Conservation (phyloP, 1,140 invertebrate genomes). For the Pinna nobilis region DNA sequence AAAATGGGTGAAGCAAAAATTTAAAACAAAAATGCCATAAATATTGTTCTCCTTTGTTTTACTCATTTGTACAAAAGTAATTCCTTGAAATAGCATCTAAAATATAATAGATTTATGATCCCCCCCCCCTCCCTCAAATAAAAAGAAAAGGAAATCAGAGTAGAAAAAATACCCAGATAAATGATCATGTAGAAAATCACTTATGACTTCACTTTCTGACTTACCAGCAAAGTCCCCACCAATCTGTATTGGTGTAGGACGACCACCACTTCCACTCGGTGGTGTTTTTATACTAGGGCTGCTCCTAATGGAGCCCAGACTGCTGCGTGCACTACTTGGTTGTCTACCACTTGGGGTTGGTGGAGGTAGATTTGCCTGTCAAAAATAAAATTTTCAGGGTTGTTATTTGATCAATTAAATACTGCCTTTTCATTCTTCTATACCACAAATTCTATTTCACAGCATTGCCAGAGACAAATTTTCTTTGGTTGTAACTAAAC, state of each 20-base stretch:
- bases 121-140: not conserved
- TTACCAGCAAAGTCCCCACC: conserved; percentile 58
- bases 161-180: not conserved
- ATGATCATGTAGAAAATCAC: not conserved
- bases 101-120: not conserved
- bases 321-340: conserved; percentile 64
- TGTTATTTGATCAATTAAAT: too few relatives aligned
- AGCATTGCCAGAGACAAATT: too few relatives aligned
- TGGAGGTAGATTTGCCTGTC: conserved; percentile 63
- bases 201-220: not conserved
- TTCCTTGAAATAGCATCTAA: not conserved
- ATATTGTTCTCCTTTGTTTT: not conserved
- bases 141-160: not conserved
- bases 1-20: not conserved
- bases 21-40: not conserved
- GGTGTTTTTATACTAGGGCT: conserved; percentile 49
- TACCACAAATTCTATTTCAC: too few relatives aligned
- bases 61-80: not conserved
- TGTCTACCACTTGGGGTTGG: conserved; percentile 49
- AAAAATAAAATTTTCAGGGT: not conserved
- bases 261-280: conserved; percentile 42
- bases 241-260: conserved; percentile 59
- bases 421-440: not conserved
- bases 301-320: conserved; percentile 59
- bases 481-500: too few relatives aligned